Conservation (phyloP, 2,888 invertebrate species). For the Erebia ligea region DNA sequence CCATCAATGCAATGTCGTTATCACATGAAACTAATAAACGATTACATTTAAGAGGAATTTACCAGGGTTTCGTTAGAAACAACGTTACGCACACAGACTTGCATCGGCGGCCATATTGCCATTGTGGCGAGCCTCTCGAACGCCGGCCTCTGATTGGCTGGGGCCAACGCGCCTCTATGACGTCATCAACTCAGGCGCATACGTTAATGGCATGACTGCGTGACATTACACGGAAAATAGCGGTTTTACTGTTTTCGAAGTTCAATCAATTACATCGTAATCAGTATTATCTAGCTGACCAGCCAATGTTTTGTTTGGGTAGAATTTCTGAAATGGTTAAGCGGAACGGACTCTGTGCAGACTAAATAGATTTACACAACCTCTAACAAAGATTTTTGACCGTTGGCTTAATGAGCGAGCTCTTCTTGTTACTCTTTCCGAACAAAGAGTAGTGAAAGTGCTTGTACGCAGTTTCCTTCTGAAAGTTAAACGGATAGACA, state of each 20-base stretch:
- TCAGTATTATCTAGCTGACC: no score
- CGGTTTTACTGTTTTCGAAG: conserved; percentile 23
- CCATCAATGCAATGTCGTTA: conserved; percentile 2
- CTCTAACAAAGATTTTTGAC: no score
- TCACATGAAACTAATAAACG: not conserved
- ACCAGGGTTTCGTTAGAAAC: conserved; percentile 46
- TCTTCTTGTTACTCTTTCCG: no score
- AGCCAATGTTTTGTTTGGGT: no score
- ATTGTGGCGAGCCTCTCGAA: conserved; percentile 65
- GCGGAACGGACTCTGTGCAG: no score
- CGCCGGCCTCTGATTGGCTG: conserved; percentile 59
- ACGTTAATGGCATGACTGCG: conserved; percentile 45
- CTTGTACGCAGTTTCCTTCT: no score
- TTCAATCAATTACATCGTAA: not conserved
- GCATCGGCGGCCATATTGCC: conserved; percentile 61
- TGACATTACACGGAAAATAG: conserved; percentile 36
- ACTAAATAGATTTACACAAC: no score
- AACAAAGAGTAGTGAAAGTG: no score
- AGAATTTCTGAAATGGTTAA: no score
- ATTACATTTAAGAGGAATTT: conserved; percentile 18
- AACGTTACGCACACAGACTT: conserved; percentile 43
- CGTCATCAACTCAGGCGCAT: conserved; percentile 63
- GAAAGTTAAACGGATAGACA: no score
- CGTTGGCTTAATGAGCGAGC: no score
- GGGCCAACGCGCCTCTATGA: conserved; percentile 65